Conservation (phyloP, 2,797 vertebrate species). For the Phoebastria nigripes region DNA sequence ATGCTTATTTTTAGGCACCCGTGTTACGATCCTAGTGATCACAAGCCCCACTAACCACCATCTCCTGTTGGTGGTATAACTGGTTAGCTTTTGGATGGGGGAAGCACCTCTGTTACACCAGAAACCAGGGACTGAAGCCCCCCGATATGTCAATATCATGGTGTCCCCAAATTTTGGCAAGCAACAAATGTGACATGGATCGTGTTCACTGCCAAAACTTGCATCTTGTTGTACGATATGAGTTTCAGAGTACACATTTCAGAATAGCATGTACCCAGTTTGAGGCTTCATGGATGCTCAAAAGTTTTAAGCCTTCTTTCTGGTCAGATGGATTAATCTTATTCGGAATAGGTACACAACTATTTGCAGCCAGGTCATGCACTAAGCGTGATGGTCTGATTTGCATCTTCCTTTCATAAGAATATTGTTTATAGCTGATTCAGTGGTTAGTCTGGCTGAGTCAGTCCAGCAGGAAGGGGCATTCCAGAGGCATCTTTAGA, state of each 20-base stretch:
- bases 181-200: background rate
- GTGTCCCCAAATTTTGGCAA: background rate
- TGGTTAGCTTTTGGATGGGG: background rate
- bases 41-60: background rate
- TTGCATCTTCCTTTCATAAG: background rate
- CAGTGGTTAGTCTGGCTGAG: background rate
- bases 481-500: constrained; percentile 38
- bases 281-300: background rate
- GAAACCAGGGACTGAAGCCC: background rate
- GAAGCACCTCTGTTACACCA: background rate
- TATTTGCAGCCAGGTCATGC: background rate
- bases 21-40: background rate
- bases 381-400: background rate
- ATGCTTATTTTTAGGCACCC: background rate
- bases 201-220: background rate
- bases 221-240: background rate
- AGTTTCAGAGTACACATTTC: background rate
- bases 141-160: accelerated
- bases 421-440: background rate
- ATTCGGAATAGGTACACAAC: background rate
- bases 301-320: background rate
- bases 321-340: background rate
- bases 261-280: background rate
- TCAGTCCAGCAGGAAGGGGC: background rate
- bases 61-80: background rate